Evolutionary conservation across 2,797 vertebrate genomes (phyloP), one percentile per base, ranked within the genome.

Genomic region (Sebastes trivittatus): DNA sequence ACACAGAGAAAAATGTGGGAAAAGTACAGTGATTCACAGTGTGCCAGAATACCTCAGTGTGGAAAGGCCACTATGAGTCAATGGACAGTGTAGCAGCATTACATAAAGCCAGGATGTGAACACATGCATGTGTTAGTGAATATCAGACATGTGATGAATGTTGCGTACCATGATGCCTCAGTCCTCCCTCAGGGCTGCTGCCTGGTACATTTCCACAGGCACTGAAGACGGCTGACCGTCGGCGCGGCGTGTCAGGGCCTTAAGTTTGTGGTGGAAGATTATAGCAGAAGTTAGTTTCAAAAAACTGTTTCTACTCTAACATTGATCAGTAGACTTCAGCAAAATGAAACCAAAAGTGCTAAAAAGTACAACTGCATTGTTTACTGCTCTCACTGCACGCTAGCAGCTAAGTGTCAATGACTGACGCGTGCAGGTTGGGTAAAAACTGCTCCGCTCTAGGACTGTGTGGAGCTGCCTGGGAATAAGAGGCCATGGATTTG

Each of bases 401-500:
- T 13, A 38, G 11, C 18, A 69, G 20, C 22, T 11, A 9, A 27
- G 16, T 32, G 16, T 80, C 34, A 65, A 22, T 77, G 13, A 10
- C 32, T 42, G 27, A 42, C 3, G 13, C 0, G 38, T 42, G 36
- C 60, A 76, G 52, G 46, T 27, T 52, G 29, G 11, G 8, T 42
- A 4, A 67, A 67, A 72, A 27, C 13, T 0, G 0, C 42, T 56
- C 74, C 1, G 23, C 60, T 75, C 34, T 3, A 7, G 56, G 38
- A 59, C 61, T 55, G 61, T 62, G 63, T 67, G 54, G 60, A 62
- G 55, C 75, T 74, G 75, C 63, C 64, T 60, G 77, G 72, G 69
- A 81, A 65, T 78, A 62, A 79, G 70, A 87, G 82, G 68, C 62
- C 23, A 22, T 23, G 85, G 88, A 92, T 93, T 90, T 92, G 72